Base-by-base conservation (phyloP, 2,888 invertebrate species). In the Globia sparganii region DNA sequence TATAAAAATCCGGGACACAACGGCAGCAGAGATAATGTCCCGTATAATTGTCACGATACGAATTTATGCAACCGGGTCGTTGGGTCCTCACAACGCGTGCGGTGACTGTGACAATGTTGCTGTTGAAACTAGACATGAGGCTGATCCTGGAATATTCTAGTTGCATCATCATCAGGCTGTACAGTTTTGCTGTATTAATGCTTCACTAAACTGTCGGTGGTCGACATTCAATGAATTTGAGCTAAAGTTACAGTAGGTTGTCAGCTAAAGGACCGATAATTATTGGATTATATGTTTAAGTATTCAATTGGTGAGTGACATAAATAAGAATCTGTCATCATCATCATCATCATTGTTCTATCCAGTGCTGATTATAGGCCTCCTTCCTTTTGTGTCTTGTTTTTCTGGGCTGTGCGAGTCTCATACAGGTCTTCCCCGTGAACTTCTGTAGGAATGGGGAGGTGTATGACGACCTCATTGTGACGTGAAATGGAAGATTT, bases 61-160 rank as follows among this genome's bases (percentile, higher is more conserved):
- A 92, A 92, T 91, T 91, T 92, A 93, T 93, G 92, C 90, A 92
- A 88, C 84, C 87, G 89, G 91, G 90, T 87, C 91, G 87, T 78
- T 83, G 81, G 84, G 75, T 83, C 85, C 81, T 78, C 81, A 81
- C 75, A 85, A 78, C 80, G 85, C 79, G 81, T 77, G 76, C 79
- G 75, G 68, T 75, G 72, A 80, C 75, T 83, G 68, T 85, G 81
- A 81, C 67, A 66, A 74, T 78, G 78, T 59, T 68, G 49, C 86
- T 64, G 83, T 69, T 43, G 31, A 84, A 64, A 13, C 25, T 21
- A 43, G 43, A 56, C 59, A 43, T 18, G 0, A 5, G 11, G 46
- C 31, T 40, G 59, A 40, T 53, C 8, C 21, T 53, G n/a, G 56
- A 64, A 80, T 66, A 43, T 75, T 68, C 76, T 69, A 70, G n/a